phyloP scores from a whole-genome alignment of 2,888 invertebrate species.

The Sinodicranocentrus sp. region DNA sequence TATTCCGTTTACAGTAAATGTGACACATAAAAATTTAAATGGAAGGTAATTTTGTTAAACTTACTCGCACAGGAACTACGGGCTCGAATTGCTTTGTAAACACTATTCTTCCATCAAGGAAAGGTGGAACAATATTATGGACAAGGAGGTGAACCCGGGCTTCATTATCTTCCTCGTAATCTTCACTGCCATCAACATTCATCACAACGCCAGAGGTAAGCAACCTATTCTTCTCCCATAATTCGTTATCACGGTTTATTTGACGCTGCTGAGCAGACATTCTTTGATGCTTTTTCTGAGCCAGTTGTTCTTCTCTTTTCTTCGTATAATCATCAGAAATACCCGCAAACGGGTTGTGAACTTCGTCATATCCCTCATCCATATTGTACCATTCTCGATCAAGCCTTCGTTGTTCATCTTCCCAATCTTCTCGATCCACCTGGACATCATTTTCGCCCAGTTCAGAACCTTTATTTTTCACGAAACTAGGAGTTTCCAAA shows the following conservation, averaged over 20 bases:
- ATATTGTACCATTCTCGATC: constrained; percentile 99
- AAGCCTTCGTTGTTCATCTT: constrained; percentile 91
- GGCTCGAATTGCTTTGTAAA: constrained; percentile 99
- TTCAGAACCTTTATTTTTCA: constrained; percentile 77
- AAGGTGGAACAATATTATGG: constrained; percentile 99
- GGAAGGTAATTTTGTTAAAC: too few relatives aligned
- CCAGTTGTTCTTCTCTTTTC: constrained; percentile 95
- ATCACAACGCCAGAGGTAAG: constrained; percentile 96
- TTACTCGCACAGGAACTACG: constrained; percentile 92
- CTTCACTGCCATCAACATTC: constrained; percentile 91
- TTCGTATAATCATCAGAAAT: constrained; percentile 94
- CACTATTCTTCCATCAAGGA: constrained; percentile 98
- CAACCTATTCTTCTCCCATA: constrained; percentile 99
- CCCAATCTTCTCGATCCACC: constrained; percentile 90
- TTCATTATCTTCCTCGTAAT: constrained; percentile 96
- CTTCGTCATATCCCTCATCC: constrained; percentile 95
- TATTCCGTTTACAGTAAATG: too few relatives aligned
- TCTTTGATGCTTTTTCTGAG: constrained; percentile 92
- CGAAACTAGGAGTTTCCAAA: constrained; percentile 73
- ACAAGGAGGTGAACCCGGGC: constrained; percentile 97
- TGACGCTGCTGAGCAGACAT: constrained; percentile 97
- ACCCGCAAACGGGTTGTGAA: constrained; percentile 94
- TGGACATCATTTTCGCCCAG: constrained; percentile 83
- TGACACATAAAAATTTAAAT: too few relatives aligned
- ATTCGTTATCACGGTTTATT: constrained; percentile 93